Evolutionary conservation across 2,888 invertebrate genomes (phyloP).

Genomic region (Abscondita cerata): DNA sequence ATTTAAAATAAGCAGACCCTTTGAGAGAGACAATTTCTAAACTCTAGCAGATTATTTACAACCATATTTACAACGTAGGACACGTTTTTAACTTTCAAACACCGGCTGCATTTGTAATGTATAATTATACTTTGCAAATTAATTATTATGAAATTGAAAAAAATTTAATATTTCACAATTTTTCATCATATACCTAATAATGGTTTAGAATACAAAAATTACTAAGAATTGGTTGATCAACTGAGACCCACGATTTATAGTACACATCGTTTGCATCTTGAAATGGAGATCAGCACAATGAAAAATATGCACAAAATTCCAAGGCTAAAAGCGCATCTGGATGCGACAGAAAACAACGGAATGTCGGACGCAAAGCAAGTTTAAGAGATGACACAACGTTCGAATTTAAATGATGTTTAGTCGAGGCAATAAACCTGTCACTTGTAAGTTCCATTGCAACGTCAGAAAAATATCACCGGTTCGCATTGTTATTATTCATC

Average conservation of each 20-base stretch:
- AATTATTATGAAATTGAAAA: not conserved
- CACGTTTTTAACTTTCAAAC: constrained; percentile 26
- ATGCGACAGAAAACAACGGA: constrained; percentile 45
- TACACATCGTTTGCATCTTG: not conserved
- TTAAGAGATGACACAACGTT: constrained; percentile 54
- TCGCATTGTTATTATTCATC: constrained; percentile 52
- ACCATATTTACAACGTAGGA: constrained; percentile 33
- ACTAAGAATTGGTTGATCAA: too few species aligned
- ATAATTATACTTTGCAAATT: not conserved
- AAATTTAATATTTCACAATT: not conserved
- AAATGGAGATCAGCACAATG: constrained; percentile 20
- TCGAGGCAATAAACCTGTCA: constrained; percentile 56
- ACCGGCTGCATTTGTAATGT: too few species aligned
- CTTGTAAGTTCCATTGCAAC: constrained; percentile 46
- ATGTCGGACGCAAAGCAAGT: constrained; percentile 47
- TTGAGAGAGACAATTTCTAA: constrained; percentile 41
- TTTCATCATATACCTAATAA: not conserved
- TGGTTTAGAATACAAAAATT: too few species aligned
- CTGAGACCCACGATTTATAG: too few species aligned
- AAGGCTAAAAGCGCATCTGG: constrained; percentile 43
- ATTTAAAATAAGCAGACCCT: constrained; percentile 38
- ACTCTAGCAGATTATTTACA: constrained; percentile 38
- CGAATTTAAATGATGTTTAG: constrained; percentile 57
- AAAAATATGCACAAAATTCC: constrained; percentile 37
- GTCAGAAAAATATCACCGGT: constrained; percentile 54